Base-by-base conservation (phyloP, 1,140 invertebrate species). In the Coelopa frigida region DNA sequence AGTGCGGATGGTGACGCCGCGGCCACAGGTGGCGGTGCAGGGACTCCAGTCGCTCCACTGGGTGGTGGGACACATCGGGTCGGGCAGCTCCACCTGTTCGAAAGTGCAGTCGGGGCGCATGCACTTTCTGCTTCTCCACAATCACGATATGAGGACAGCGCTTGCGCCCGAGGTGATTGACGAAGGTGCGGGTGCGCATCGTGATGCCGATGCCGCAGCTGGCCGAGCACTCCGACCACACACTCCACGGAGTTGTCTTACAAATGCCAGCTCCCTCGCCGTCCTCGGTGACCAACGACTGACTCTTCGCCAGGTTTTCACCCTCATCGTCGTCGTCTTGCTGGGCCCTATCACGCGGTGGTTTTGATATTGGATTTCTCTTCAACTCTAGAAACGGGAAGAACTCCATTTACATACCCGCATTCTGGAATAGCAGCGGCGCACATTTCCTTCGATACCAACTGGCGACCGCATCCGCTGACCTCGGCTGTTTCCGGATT, bases 371-470 rank as follows among this genome's bases (percentile, higher is more conserved):
- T 15, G 10, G 2, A 8, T 8, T 29, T 10, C 27, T 29, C 27
- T 8, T 29, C 8, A n/a, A n/a, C n/a, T 33, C n/a, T 3, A 33
- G 17, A n/a, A 33, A 33, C n/a, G 27, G 27, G 8, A 33, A n/a
- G n/a, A n/a, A n/a, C n/a, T n/a, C n/a, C n/a, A n/a, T 29, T 4
- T 20, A 70, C 79, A 78, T 55, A 83, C 81, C 77, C 71, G 66
- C 88, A 90, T 59, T 85, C 82, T 0, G 84, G 68, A 10, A 80
- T 61, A 23, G 71, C 68, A 8, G 85, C 83, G 23, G 87, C 83
- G 61, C 87, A 92, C 87, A 91, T 90, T 73, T 91, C 88, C 67
- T 88, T 90, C 40, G 84, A 82, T 23, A 88, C 75, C 35, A 91
- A 72, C 65, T 93, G 89, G 26, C 86, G 75, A 53, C 83, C 81